Conservation (phyloP, 2,888 invertebrate species). For the Ochropleura plecta region DNA sequence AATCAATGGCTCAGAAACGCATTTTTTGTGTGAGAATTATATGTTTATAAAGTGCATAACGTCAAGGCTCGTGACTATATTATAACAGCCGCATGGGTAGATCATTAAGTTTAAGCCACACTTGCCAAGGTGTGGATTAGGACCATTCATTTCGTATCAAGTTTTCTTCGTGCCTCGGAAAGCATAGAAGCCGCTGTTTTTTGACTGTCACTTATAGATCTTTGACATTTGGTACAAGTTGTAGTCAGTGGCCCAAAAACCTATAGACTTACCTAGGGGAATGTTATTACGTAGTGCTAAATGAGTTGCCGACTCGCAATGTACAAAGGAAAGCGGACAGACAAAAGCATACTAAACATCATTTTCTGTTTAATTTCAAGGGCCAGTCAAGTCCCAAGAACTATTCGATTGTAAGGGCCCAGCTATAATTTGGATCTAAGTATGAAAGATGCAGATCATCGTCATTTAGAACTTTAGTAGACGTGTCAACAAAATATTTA, state of each 20-base stretch:
- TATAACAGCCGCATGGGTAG: background rate
- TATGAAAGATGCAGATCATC: background rate
- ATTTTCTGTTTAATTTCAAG: background rate
- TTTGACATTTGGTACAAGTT: background rate
- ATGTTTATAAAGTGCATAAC: no score
- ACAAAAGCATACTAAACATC: background rate
- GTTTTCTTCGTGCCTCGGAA: background rate
- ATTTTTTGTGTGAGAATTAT: background rate
- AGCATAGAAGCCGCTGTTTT: background rate
- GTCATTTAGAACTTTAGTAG: background rate
- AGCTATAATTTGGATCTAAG: background rate
- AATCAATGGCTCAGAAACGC: slow-evolving; percentile 11
- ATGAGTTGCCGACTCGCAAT: background rate
- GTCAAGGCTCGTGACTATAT: background rate
- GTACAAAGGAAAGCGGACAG: background rate
- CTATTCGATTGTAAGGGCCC: background rate
- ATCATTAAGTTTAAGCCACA: background rate
- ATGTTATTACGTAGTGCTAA: background rate
- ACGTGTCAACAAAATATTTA: background rate
- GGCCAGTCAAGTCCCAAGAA: background rate
- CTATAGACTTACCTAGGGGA: background rate
- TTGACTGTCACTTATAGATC: background rate
- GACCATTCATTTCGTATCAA: background rate
- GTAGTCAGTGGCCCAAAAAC: no score
- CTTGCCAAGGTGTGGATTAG: background rate